Evolutionary conservation across 2,888 invertebrate genomes (phyloP), one percentile per base, ranked within the genome.

Genomic region (Choreutis nemorana): DNA sequence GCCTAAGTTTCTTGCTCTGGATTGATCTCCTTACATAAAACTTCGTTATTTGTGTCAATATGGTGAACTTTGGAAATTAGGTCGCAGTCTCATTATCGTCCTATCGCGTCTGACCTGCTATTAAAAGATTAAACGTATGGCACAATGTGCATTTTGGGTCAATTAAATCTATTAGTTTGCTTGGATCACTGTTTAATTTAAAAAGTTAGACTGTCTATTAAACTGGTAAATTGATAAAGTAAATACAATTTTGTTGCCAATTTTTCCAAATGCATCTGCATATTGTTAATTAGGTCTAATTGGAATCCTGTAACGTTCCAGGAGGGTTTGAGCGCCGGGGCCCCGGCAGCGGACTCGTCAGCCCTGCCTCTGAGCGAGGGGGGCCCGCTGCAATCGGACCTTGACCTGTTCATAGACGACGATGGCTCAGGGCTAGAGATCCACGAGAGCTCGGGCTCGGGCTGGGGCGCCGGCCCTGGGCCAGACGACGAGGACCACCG

Each of bases 401-500:
- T 81, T 57, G 88, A 89, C 57, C 82, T 87, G 48, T 89, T 87
- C 72, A 83, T 89, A 59, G 90, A 90, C 73, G 89, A 89, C 68
- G 90, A 88, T 53, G 84, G 81, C 50, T 83, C 87, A 51, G 90
- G 90, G 59, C 83, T 89, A 79, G 85, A 82, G 59, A 63, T 86
- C 66, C 90, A 91, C 72, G 91, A 91, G 79, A 88, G 90, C 56
- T 91, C 91, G 56, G 92, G 92, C 50, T 91, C 91, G 62, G 92
- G 92, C 41, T 87, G 85, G 78, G 91, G 77, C 41, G 65, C 75
- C 35, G 77, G 91, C 35, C 71, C 75, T 32, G 75, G 91, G 42
- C 87, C 89, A 39, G 89, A 89, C 81, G 91, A 91, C 82, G 91
- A 91, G 58, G 90, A 73, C 71, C 64, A 55, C 40, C 64, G 68